These are phyloP conservation scores for Pocillopora verrucosa DNA, from an alignment of 64 coral and sea anemone genomes.

Conservation along the genomic window DNA sequence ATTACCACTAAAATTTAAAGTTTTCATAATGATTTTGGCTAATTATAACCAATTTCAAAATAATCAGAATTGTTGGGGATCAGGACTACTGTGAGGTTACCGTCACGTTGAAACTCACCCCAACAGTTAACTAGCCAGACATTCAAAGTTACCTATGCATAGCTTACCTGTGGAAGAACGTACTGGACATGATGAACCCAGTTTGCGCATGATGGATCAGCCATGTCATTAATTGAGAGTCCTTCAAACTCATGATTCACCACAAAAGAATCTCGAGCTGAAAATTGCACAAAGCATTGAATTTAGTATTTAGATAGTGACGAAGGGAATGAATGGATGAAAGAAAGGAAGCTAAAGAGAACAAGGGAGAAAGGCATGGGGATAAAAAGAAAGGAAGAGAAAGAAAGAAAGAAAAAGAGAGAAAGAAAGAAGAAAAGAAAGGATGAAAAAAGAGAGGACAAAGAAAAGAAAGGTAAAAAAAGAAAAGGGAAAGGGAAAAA, in stretches of 20 bases:
- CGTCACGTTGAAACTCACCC: no score
- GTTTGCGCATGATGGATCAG: constrained; percentile 88
- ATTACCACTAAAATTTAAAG: no score
- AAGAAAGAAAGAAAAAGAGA: background rate
- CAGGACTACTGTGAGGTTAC: no score
- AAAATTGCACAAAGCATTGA: background rate
- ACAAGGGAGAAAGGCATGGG: background rate
- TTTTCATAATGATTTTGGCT: no score
- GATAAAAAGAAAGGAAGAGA: background rate
- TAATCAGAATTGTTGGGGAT: no score
- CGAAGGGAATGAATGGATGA: background rate
- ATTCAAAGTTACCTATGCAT: background rate
- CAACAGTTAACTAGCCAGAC: no score
- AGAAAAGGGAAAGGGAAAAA: background rate
- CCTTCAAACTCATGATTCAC: constrained; percentile 96
- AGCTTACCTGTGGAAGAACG: constrained; percentile 85
- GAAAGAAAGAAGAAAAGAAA: background rate
- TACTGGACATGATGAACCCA: constrained; percentile 99
- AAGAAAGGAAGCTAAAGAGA: background rate
- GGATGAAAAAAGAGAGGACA: no score
- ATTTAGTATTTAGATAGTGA: background rate
- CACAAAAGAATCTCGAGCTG: constrained; percentile 92
- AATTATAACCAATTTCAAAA: no score
- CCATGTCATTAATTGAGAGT: constrained; percentile 80
- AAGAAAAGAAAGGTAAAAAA: background rate